Conservation (phyloP, 1,140 invertebrate species). For the Caenorhabditis inopinata region DNA sequence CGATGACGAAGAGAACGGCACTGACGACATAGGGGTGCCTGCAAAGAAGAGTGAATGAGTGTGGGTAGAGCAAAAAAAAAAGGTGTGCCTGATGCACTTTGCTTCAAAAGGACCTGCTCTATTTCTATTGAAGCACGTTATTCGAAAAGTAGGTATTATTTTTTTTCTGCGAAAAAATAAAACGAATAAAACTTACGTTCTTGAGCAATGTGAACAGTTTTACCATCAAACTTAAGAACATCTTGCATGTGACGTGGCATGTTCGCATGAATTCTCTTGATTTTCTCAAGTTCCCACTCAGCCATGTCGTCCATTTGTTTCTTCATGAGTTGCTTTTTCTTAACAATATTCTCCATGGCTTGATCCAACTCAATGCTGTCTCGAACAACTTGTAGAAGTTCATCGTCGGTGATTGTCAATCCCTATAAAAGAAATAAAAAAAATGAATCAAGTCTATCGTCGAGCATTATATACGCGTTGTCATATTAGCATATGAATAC, state of each 20-base stretch:
- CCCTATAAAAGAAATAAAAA: background rate
- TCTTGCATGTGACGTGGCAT: slow-evolving; percentile 33
- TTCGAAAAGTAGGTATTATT: background rate
- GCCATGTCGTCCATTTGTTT: slow-evolving; percentile 10
- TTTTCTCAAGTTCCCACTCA: background rate
- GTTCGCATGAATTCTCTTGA: slow-evolving; percentile 12
- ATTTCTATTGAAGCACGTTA: background rate
- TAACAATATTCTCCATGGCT: background rate
- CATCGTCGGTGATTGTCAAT: slow-evolving; percentile 7
- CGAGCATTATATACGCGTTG: too few relatives aligned
- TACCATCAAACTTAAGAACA: slow-evolving; percentile 1
- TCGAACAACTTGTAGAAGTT: background rate
- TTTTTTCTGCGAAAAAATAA: background rate
- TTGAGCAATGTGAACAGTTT: background rate
- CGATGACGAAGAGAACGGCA: background rate
- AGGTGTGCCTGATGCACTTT: background rate
- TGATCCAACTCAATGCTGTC: background rate
- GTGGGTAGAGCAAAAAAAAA: background rate
- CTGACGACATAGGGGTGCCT: background rate
- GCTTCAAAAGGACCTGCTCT: background rate
- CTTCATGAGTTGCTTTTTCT: background rate
- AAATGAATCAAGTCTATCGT: too few relatives aligned
- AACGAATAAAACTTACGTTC: background rate
- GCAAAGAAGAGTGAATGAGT: background rate
- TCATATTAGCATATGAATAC: too few relatives aligned